These are phyloP conservation scores for Lepidostoma basale DNA, from an alignment of 1,140 invertebrate genomes.

Conservation along the genomic window DNA sequence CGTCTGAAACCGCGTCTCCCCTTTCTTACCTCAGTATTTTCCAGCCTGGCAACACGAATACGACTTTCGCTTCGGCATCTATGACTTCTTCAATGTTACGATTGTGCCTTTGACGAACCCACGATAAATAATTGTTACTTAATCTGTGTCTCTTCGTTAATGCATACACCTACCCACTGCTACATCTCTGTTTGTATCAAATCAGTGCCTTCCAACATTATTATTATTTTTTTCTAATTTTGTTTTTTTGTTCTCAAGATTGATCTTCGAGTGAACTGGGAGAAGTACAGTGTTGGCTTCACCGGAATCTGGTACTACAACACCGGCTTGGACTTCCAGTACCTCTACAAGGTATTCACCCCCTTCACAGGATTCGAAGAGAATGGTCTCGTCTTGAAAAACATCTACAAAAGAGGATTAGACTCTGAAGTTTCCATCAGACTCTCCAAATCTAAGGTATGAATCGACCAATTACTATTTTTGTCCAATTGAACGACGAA, in stretches of 20 bases:
- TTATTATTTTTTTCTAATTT: background rate
- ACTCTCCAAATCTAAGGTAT: conserved; percentile 68
- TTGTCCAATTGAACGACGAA: too few relatives aligned
- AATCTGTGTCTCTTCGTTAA: background rate
- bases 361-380: conserved; percentile 75
- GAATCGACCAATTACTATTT: too few relatives aligned
- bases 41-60: too few relatives aligned
- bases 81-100: too few relatives aligned
- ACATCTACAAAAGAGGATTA: conserved; percentile 66
- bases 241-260: conserved; percentile 55
- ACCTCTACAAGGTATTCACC: conserved; percentile 76
- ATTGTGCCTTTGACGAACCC: too few relatives aligned
- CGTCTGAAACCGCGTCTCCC: too few relatives aligned
- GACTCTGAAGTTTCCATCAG: conserved; percentile 72
- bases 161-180: too few relatives aligned
- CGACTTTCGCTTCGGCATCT: too few relatives aligned
- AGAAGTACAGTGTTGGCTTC: conserved; percentile 74
- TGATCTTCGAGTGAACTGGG: conserved; percentile 76
- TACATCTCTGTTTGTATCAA: background rate
- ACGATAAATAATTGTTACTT: background rate
- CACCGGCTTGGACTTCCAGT: conserved; percentile 74
- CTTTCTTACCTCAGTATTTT: too few relatives aligned
- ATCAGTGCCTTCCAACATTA: background rate
- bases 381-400: conserved; percentile 73
- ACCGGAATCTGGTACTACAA: conserved; percentile 75